Conservation (phyloP, 1,140 invertebrate species). For the Drosophila azteca region DNA sequence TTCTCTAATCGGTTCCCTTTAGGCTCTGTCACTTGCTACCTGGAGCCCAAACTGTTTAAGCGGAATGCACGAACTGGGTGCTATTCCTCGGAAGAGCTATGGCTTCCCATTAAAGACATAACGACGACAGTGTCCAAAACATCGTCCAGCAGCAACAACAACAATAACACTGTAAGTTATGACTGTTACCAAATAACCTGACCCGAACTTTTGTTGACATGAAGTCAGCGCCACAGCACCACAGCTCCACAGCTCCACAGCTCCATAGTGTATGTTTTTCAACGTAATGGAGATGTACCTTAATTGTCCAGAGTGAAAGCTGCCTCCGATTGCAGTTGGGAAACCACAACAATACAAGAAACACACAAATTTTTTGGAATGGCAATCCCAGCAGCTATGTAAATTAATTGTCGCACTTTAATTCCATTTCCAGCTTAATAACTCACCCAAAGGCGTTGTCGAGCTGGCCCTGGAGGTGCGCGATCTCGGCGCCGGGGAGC, state of each 20-base stretch:
- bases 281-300: conserved; percentile 47
- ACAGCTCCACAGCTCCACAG: too few species aligned
- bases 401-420: background rate
- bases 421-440: conserved; percentile 57
- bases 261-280: conserved; percentile 14
- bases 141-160: conserved; percentile 63
- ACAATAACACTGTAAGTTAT: conserved; percentile 52
- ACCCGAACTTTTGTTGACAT: conserved; percentile 13
- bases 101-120: conserved; percentile 89
- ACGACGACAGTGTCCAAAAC: conserved; percentile 81
- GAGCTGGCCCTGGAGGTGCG: conserved; percentile 73
- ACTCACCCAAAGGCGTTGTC: conserved; percentile 73
- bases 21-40: conserved; percentile 89
- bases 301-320: conserved; percentile 54
- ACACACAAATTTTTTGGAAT: conserved; percentile 30
- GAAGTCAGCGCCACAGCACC: background rate
- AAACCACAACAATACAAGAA: conserved; percentile 39
- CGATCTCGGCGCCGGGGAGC: conserved; percentile 52
- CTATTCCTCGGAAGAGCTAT: conserved; percentile 89
- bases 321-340: conserved; percentile 28
- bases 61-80: conserved; percentile 86
- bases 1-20: background rate
- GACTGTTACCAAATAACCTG: conserved; percentile 43
- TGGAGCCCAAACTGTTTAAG: conserved; percentile 88
- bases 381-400: background rate